Evolutionary conservation across 2,113 vertebrate species (phyloP).

Genomic region (Sapajus apella): DNA sequence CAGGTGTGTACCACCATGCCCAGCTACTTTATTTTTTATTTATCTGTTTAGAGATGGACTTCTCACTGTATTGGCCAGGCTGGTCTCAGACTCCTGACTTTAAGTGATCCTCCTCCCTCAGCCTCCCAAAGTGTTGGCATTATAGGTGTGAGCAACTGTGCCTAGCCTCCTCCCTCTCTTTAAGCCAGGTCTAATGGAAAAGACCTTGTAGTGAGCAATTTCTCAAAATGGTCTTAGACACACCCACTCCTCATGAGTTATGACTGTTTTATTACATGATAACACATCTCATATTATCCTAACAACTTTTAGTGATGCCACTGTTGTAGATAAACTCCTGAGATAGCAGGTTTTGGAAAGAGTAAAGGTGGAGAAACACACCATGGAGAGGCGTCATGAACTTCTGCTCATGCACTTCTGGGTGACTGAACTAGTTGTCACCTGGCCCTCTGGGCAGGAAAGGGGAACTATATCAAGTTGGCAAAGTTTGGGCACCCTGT

Average conservation of each 20-base stretch:
- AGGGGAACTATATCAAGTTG: neutral
- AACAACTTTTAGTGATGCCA: neutral
- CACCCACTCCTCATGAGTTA: neutral
- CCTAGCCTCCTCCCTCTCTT: neutral
- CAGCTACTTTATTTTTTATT: no score
- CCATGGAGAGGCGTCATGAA: neutral
- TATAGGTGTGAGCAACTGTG: no score
- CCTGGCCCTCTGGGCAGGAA: neutral
- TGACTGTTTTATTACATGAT: neutral
- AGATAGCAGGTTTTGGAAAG: neutral
- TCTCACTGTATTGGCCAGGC: no score
- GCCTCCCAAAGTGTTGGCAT: no score
- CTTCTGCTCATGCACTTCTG: neutral
- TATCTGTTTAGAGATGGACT: no score
- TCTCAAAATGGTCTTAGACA: neutral
- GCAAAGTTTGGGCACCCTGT: neutral
- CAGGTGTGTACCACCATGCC: no score
- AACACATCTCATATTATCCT: neutral
- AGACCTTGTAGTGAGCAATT: neutral
- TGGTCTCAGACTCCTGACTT: no score
- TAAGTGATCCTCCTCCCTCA: no score
- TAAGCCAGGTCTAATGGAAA: neutral
- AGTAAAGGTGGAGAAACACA: neutral
- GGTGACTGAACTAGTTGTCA: neutral
- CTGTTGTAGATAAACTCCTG: neutral